Base-by-base conservation (phyloP, 37 sponge, comb jelly and placozoan genomes). In the Spongia lamella region DNA sequence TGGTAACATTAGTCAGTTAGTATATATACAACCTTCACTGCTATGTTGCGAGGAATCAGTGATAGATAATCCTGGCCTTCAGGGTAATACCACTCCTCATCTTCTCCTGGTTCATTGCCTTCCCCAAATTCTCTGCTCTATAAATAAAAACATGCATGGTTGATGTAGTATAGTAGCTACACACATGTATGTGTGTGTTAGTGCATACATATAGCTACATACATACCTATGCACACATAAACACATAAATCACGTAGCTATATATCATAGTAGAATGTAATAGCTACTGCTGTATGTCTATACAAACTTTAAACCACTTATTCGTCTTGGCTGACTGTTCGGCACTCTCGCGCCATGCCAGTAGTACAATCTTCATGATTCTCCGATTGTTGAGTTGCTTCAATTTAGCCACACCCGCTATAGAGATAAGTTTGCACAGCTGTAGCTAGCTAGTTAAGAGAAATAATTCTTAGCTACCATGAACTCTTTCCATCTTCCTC, bases 31-130 rank as follows among this genome's bases (percentile, higher is more conserved):
- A 86, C 90, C 75, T 90, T 90, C 4, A 79, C 38, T 19, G 86
- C 51, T 35, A 90, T 61, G 15, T 70, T 60, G 27, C 68, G 62
- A 37, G 85, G 85, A 3, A 90, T 72, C 7, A 81, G 49, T 47
- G 90, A 90, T 34, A 90, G 51, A 26, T 66, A 78, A 55, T 90
- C 90, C 38, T 84, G 66, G n/a, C 86, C 82, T 29, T 90, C 90
- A 21, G 72, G 69, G 63, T 83, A 88, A 68, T 62, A 79, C 89
- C 89, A 88, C 31, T 70, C 82, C 16, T 58, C 72, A 17, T 40
- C 24, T 33, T 77, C 78, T 17, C 57, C 76, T 14, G 50, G 32
- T 22, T 62, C 80, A 2, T 70, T 51, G n/a, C 65, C 71, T 7
- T 38, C 82, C 5, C 50, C 34, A 32, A 35, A 39, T 36, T 66